These are phyloP conservation scores for Microctenopoma steveboyesi DNA, from an alignment of 2,797 vertebrate species.

Conservation along the genomic window DNA sequence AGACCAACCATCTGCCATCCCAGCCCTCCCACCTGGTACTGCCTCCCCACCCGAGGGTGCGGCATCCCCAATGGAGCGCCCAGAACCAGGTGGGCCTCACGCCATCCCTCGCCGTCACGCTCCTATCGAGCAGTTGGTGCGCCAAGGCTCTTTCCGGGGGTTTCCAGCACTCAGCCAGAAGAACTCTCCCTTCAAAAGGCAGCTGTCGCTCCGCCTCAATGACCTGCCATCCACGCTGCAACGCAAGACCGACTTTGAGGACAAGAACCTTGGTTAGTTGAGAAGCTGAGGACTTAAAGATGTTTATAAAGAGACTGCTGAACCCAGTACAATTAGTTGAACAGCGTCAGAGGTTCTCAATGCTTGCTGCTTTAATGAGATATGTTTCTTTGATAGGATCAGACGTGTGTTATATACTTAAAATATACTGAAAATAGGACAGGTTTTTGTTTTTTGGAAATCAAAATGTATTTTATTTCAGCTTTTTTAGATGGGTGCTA, in stretches of 20 bases:
- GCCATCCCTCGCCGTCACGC: slow-evolving; percentile 93
- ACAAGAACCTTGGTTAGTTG: slow-evolving; percentile 86
- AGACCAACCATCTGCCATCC: slow-evolving; percentile 73
- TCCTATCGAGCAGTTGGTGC: slow-evolving; percentile 93
- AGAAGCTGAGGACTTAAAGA: background rate
- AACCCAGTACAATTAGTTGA: background rate
- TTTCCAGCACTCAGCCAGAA: slow-evolving; percentile 93
- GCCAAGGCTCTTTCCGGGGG: slow-evolving; percentile 93
- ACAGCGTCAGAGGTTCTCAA: background rate
- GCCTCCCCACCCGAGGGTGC: slow-evolving; percentile 88
- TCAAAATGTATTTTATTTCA: background rate
- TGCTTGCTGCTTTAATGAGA: background rate
- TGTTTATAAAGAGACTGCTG: slow-evolving; percentile 21
- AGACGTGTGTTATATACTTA: background rate
- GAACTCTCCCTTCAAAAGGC: slow-evolving; percentile 94
- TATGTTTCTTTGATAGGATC: background rate
- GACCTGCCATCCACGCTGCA: slow-evolving; percentile 94
- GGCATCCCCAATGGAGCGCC: slow-evolving; percentile 86
- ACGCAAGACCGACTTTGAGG: slow-evolving; percentile 89
- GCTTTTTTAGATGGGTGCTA: background rate
- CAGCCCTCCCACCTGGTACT: slow-evolving; percentile 80
- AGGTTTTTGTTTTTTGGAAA: background rate
- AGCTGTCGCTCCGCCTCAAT: slow-evolving; percentile 92
- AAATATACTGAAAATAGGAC: background rate
- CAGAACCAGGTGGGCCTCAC: slow-evolving; percentile 85